Evolutionary conservation across 2,797 vertebrate species (phyloP), one percentile per base, ranked within the genome.

Genomic region (Antennarius maculatus): DNA sequence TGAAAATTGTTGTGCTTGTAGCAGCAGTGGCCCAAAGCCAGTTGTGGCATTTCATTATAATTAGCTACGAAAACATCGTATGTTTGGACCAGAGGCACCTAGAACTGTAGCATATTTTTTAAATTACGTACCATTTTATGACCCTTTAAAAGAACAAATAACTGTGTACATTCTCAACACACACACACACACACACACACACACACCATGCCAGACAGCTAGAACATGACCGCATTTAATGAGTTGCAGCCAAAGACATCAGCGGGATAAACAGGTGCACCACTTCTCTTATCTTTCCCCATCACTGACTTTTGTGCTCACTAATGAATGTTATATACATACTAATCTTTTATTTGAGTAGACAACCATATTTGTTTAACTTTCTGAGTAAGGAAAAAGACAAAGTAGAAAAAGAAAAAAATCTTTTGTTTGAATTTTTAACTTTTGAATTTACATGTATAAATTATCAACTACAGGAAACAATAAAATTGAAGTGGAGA

Each of bases 11-110:
- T 90, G 69, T 73, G 68, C 57, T 81, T 86, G 88, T 77, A 85
- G 89, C 82, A 34, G 54, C 41, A 54, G 77, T 76, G 55, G 73
- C 72, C 70, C 74, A 73, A 71, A 50, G 77, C 71, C 74, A 80
- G 80, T 73, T 66, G 49, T 79, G 79, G 74, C 86, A 92, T 93
- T 93, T 88, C 88, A 92, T 92, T 92, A 90, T 91, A 93, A 93
- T 89, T 90, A 93, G 86, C 85, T 72, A 72, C 74, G 86, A 89
- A 90, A 91, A 92, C 81, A 93, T 87, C 85, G 89, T 81, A 82
- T 51, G 50, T 37, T 48, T 48, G 43, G 57, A 89, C 84, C 88
- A 81, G 85, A 91, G 84, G 90, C 92, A 92, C 93, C 88, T 85
- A 78, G 73, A 88, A 80, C 82, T 84, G 86, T 68, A 69, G 69